Evolutionary conservation across 92 coral and sea anemone genomes (phyloP).

Genomic region (Zoanthus sansibaricus): DNA sequence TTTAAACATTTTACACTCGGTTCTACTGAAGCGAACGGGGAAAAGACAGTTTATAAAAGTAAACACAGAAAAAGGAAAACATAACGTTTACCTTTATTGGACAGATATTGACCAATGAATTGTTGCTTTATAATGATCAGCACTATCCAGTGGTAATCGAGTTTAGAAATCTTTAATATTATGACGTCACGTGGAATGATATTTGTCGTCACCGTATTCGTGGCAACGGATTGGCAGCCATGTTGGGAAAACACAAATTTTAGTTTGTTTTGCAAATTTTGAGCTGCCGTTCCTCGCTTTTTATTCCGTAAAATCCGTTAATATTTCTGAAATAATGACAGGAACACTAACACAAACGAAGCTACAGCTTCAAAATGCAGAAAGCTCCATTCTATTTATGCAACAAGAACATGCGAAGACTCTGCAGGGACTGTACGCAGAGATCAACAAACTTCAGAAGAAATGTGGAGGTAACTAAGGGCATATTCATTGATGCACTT

Average conservation of each 20-base stretch:
- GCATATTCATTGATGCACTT: background rate
- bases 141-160: constrained; percentile 48
- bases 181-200: constrained; percentile 79
- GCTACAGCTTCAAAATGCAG: constrained; percentile 95
- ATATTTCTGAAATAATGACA: constrained; percentile 59
- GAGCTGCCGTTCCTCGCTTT: constrained; percentile 23
- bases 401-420: constrained; percentile 99
- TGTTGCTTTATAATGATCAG: constrained; percentile 16
- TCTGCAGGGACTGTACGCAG: constrained; percentile 91
- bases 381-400: constrained; percentile 95
- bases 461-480: constrained; percentile 92
- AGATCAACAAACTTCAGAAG: constrained; percentile 97
- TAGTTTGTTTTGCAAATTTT: constrained; percentile 27
- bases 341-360: constrained; percentile 81
- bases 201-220: constrained; percentile 78
- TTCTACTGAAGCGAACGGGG: background rate
- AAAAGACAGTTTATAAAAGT: background rate
- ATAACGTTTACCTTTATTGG: constrained; percentile 19
- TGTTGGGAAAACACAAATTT: constrained; percentile 71
- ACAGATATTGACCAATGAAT: constrained; percentile 36
- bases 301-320: background rate
- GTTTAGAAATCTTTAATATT: constrained; percentile 45
- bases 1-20: background rate
- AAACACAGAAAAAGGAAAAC: background rate
- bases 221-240: constrained; percentile 94